phyloP scores from a whole-genome alignment of 2,113 vertebrate species.

The Lota lota region DNA sequence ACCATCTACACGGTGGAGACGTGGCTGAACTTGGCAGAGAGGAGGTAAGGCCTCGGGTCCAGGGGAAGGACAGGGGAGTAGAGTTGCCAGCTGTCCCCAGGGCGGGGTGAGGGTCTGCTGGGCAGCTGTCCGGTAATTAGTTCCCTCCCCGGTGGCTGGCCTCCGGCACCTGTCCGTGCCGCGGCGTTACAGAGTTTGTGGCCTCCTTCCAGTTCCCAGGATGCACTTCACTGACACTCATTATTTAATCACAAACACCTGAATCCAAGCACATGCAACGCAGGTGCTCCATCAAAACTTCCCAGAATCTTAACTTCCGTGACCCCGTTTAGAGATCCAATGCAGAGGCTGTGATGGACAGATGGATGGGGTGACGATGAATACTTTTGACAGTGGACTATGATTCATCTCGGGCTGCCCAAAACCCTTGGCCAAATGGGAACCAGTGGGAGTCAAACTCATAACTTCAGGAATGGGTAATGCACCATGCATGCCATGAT shows the following conservation, averaged over 20 bases:
- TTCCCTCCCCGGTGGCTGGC: conserved; percentile 68
- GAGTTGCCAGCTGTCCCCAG: conserved; percentile 59
- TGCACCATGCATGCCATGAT: too few species aligned
- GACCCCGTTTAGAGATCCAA: too few species aligned
- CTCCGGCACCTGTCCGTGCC: conserved; percentile 69
- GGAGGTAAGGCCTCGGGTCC: conserved; percentile 36
- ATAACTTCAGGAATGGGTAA: too few species aligned
- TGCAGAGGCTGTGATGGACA: too few species aligned
- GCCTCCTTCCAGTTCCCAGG: conserved; percentile 63
- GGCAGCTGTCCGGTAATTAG: conserved; percentile 81
- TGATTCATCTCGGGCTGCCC: too few species aligned
- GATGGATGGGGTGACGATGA: too few species aligned
- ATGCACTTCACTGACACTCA: conserved; percentile 64
- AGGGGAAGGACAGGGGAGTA: conserved; percentile 51
- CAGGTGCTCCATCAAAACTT: conserved; percentile 8
- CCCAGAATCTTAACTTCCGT: too few species aligned
- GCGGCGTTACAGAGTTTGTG: conserved; percentile 55
- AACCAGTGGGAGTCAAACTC: too few species aligned
- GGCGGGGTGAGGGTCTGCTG: conserved; percentile 69
- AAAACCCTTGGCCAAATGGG: too few species aligned
- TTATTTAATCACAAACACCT: conserved; percentile 65
- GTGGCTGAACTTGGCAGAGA: conserved; percentile 32
- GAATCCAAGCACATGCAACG: conserved; percentile 52
- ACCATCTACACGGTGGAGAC: not conserved
- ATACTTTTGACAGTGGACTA: too few species aligned